phyloP scores from a whole-genome alignment of 2,888 invertebrate species.

The Cryptocephalus primarius region DNA sequence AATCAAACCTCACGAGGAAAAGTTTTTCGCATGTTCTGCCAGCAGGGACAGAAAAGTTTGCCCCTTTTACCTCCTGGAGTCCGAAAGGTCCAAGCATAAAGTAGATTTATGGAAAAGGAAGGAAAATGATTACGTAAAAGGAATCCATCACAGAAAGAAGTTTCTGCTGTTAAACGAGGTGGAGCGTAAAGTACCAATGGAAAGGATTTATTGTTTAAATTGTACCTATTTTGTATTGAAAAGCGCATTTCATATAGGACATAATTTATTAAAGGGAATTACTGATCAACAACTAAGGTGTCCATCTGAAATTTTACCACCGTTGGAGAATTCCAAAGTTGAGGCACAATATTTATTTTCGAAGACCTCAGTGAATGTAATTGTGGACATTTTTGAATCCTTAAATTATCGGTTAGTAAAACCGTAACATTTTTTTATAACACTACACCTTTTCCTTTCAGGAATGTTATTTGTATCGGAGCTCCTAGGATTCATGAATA shows the following conservation, averaged over 20 bases:
- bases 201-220: conserved; percentile 52
- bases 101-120: conserved; percentile 42
- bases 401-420: conserved; percentile 46
- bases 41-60: conserved; percentile 73
- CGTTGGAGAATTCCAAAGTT: conserved; percentile 61
- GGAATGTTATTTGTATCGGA: conserved; percentile 76
- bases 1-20: conserved; percentile 32
- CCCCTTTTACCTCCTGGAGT: conserved; percentile 50
- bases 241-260: conserved; percentile 42
- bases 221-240: conserved; percentile 45
- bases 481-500: conserved; percentile 72
- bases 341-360: conserved; percentile 87
- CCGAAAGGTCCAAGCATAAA: conserved; percentile 32
- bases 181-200: conserved; percentile 29
- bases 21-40: conserved; percentile 75
- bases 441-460: conserved; percentile 29
- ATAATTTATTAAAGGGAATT: conserved; percentile 43
- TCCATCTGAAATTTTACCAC: conserved; percentile 57
- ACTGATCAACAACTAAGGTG: conserved; percentile 46
- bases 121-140: conserved; percentile 35
- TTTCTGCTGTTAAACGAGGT: conserved; percentile 45
- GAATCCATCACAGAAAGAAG: conserved; percentile 43
- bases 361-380: conserved; percentile 50
- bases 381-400: conserved; percentile 49
- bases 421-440: not conserved